Evolutionary conservation across 2,113 vertebrate genomes (phyloP), one percentile per base, ranked within the genome.

Genomic region (Ameiurus melas): DNA sequence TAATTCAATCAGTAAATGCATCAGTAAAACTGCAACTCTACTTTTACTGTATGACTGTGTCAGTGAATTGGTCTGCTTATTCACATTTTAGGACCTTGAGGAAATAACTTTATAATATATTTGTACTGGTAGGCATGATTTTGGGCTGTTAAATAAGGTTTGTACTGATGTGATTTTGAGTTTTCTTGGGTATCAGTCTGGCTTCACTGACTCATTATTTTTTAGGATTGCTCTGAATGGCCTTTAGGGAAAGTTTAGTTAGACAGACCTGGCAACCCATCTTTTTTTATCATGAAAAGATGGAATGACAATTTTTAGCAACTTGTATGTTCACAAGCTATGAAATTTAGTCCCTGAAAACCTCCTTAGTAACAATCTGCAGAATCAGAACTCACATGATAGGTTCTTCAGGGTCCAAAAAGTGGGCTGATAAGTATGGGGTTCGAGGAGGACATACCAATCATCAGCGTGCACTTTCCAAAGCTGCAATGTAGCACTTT

Each of bases 371-470:
- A 39, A 25, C 43, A 25, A 27, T 51, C 5, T 55, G 3, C 2
- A 30, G 30, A 81, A 39, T 43, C 19, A 53, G 55, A 57, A 62
- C 80, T 83, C 89, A 95, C 94, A 36, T 90, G 87, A 84, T 58
- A 22, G 66, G 75, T 89, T 86, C 70, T 93, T 86, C 68, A 3
- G 27, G 27, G 0, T 12, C 78, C 90, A 86, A 22, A 78, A 3
- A 0, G 82, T 79, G 20, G 90, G 85, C 2, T 25, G 30, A 85
- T 73, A 85, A 85, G 64, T 14, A 36, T 27, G 66, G 78, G 17
- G 90, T 70, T 94, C 92, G 33, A 94, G 93, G 87, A 91, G 88
- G 33, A 93, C 73, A 89, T 88, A 92, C 95, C 95, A 96, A 3
- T 95, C 93, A 36, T 93, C 93, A 68, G 87, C 86, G 39, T 84